phyloP scores from a whole-genome alignment of 2,113 vertebrate genomes.

The Burhinus oedicnemus region DNA sequence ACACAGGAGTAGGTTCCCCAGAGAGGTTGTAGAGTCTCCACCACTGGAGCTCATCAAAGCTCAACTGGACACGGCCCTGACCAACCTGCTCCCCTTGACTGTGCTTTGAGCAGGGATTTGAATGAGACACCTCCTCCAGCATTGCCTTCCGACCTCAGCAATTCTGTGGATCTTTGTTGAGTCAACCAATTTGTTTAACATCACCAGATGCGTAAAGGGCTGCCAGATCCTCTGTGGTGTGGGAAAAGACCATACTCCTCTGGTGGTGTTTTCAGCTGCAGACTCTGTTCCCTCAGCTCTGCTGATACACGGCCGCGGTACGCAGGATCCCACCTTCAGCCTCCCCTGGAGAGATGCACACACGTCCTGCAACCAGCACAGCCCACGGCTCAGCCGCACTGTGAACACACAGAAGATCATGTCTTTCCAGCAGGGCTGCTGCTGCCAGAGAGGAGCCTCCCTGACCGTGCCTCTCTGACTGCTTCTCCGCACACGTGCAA shows the following conservation, averaged over 20 bases:
- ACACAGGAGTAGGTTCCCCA: background rate
- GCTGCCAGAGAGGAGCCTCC: background rate
- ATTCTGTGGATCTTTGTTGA: background rate
- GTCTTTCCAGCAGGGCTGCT: background rate
- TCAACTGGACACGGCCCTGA: background rate
- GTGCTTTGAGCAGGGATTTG: background rate
- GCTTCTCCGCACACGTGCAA: background rate
- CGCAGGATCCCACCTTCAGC: background rate
- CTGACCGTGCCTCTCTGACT: fast-evolving
- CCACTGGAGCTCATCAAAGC: background rate
- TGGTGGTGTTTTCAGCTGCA: background rate
- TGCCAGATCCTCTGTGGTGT: background rate
- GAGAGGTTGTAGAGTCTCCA: background rate
- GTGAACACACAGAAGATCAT: background rate
- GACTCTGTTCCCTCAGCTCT: background rate
- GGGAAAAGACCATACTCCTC: background rate
- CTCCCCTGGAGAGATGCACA: background rate
- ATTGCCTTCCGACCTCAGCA: background rate
- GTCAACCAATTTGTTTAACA: background rate
- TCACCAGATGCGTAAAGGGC: background rate
- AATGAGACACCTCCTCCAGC: background rate
- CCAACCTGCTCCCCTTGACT: background rate
- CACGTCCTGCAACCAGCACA: background rate
- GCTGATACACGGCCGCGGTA: background rate
- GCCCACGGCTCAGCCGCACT: background rate